Conservation (phyloP, 2,888 invertebrate species). For the Pandemis cinnamomeana region DNA sequence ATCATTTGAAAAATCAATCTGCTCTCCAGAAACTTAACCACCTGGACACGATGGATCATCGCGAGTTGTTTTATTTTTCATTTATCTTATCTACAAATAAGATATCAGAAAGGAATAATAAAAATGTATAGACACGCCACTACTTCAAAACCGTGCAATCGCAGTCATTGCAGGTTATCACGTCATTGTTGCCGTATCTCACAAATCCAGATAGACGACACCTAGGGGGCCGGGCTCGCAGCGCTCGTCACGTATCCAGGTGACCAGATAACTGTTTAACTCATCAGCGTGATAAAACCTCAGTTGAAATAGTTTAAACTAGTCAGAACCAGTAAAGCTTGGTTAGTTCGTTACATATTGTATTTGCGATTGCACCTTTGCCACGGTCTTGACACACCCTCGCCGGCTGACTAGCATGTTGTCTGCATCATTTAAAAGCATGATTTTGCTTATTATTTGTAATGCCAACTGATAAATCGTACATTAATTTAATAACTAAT, state of each 20-base stretch:
- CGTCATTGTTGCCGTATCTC: neutral
- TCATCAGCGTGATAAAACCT: slow-evolving; percentile 1
- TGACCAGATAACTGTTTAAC: neutral
- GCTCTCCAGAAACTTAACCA: neutral
- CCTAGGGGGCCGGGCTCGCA: slow-evolving; percentile 5
- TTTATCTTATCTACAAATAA: neutral
- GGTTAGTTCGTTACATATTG: neutral
- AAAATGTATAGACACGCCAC: neutral
- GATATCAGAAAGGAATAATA: neutral
- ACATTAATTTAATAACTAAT: slow-evolving; percentile 16
- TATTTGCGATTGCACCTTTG: slow-evolving; percentile 7
- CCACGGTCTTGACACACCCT: slow-evolving; percentile 30
- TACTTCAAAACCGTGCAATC: neutral
- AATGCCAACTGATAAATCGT: slow-evolving; percentile 21
- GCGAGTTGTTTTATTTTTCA: neutral
- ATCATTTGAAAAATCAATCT: neutral
- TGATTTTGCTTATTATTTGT: slow-evolving; percentile 34
- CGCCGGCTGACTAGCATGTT: slow-evolving; percentile 20
- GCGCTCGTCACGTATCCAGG: slow-evolving; percentile 1
- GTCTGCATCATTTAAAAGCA: slow-evolving; percentile 21
- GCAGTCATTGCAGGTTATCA: neutral
- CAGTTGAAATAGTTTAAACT: neutral
- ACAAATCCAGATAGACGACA: neutral
- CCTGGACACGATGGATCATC: neutral
- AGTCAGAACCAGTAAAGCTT: neutral